Evolutionary conservation across 1,140 invertebrate species (phyloP), one percentile per base, ranked within the genome.

Genomic region (Drosophila orena): DNA sequence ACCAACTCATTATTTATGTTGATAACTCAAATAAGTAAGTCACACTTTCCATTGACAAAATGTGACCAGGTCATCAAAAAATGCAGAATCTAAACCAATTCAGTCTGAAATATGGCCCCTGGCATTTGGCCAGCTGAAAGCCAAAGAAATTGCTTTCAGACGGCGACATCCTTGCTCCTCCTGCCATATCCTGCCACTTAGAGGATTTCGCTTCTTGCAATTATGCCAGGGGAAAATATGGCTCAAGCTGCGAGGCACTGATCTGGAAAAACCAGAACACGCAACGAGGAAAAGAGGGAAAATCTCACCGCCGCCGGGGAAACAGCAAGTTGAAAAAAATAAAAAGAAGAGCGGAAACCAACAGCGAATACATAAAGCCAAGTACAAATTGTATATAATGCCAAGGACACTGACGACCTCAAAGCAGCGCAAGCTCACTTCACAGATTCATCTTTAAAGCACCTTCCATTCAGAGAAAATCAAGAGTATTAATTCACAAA

Each of bases 261-360:
- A 79, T 79, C 61, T 79, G 76, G 69, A 79, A 79, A 79, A 77
- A 70, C 50, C 52, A 65, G 58, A 70, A 58, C 73, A 79, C 61
- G 55, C 57, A 79, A 61, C 24, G 30, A 15, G 43, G 4, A 38
- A 34, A 37, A 38, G 37, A 50, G 55, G 43, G 12, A 38, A 59
- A 43, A 46, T 58, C 53, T 46, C 11, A n/a, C 27, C 30, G 57
- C 65, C 59, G 59, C 37, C 38, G 65, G 59, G 59, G 22, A 65
- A 69, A 44, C 40, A 65, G 60, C 47, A 38, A 34, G 22, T 30
- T 14, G n/a, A 54, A 66, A 15, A 72, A 27, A 71, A n/a, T 10
- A 54, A 52, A 52, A 47, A 47, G 24, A 22, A n/a, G 34, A 52
- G 40, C 38, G 37, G 46, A 55, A 14, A 15, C 20, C 38, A 40